Evolutionary conservation across 2,797 vertebrate species (phyloP).

Genomic region (Brachyalestes nurse): DNA sequence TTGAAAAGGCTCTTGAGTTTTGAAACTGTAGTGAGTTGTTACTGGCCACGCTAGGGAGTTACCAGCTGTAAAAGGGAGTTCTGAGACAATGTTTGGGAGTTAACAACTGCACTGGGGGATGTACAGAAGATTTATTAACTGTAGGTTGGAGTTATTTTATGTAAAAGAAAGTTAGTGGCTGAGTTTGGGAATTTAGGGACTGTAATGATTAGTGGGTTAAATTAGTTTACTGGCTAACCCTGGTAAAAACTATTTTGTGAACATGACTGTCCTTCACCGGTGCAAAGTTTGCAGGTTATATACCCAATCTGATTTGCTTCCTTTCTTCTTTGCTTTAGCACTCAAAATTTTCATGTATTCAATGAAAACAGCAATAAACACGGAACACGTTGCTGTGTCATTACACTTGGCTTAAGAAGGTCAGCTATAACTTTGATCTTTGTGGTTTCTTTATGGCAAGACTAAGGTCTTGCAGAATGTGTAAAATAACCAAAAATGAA

Average conservation of each 20-base stretch:
- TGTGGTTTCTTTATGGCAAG: too few relatives aligned
- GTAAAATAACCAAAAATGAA: too few relatives aligned
- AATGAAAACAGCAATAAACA: too few relatives aligned
- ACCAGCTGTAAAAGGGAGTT: background rate
- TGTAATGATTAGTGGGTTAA: too few relatives aligned
- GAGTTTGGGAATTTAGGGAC: background rate
- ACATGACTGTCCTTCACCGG: background rate
- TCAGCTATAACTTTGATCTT: too few relatives aligned
- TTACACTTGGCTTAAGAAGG: too few relatives aligned
- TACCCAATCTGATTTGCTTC: background rate
- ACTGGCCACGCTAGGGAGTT: background rate
- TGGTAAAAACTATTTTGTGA: background rate
- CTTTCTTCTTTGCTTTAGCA: background rate
- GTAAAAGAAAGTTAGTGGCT: background rate
- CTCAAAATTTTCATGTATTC: background rate
- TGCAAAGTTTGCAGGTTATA: background rate
- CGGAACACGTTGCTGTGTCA: too few relatives aligned
- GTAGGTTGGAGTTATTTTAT: background rate
- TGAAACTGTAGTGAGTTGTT: slow-evolving; percentile 47
- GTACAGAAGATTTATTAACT: background rate
- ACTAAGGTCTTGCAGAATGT: too few relatives aligned
- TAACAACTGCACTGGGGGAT: background rate
- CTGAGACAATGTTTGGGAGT: background rate
- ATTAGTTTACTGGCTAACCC: too few relatives aligned
- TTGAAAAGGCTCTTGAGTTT: slow-evolving; percentile 45